phyloP scores from a whole-genome alignment of 1,140 invertebrate genomes.

The Pemphigus obesinymphae region DNA sequence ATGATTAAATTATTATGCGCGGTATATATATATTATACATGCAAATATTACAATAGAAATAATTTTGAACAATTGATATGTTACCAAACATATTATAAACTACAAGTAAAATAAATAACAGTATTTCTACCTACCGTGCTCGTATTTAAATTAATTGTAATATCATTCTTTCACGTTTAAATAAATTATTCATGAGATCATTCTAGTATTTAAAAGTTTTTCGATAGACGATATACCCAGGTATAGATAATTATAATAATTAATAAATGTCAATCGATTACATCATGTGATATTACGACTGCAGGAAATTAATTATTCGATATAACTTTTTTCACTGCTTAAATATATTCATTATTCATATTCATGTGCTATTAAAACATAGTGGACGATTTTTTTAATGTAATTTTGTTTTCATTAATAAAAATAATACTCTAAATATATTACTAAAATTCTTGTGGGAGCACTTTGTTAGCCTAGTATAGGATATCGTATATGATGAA shows the following conservation, averaged over 20 bases:
- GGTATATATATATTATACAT: neutral
- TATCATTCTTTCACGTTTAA: neutral
- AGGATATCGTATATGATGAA: no score
- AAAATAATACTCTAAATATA: no score
- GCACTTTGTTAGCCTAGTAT: no score
- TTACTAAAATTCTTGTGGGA: no score
- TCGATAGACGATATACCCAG: no score
- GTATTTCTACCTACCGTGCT: neutral
- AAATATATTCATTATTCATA: no score
- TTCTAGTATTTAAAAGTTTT: neutral
- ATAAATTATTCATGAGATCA: neutral
- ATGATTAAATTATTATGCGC: slow-evolving; percentile 8
- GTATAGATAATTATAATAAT: neutral
- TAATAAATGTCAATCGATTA: neutral
- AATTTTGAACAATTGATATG: neutral
- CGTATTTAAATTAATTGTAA: neutral
- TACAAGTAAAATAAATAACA: neutral
- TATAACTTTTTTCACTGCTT: no score
- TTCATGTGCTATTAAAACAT: no score
- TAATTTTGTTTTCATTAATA: no score
- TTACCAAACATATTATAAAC: neutral
- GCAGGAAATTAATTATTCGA: no score
- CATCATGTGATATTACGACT: neutral
- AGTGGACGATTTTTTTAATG: no score
- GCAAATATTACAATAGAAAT: slow-evolving; percentile 9